Conservation (phyloP, 2,113 vertebrate species). For the Salvelinus alpinus region DNA sequence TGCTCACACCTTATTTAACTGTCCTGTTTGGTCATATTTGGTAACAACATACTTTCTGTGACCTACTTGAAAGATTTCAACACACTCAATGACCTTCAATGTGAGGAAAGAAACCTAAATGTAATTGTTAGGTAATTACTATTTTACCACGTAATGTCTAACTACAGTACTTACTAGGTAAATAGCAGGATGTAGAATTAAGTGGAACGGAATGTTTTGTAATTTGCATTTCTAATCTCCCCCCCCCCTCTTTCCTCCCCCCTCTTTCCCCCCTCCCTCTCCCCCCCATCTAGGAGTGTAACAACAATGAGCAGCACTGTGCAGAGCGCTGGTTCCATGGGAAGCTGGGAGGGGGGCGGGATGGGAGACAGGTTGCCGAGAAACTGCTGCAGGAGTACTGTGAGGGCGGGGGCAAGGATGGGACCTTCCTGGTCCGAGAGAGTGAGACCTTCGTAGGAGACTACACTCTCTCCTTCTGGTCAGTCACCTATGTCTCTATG, state of each 20-base stretch:
- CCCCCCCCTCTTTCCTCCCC: not conserved
- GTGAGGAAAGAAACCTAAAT: too few species aligned
- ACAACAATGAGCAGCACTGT: constrained; percentile 87
- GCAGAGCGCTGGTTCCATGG: constrained; percentile 87
- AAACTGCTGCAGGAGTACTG: constrained; percentile 86
- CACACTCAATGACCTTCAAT: too few species aligned
- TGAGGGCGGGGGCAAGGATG: constrained; percentile 83
- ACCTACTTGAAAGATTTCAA: too few species aligned
- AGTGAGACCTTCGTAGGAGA: constrained; percentile 88
- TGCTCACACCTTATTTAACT: too few species aligned
- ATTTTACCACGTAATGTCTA: too few species aligned
- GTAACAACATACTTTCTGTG: too few species aligned
- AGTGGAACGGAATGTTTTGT: too few species aligned
- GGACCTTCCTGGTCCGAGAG: constrained; percentile 85
- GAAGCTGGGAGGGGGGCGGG: constrained; percentile 82
- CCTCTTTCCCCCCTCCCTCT: not conserved
- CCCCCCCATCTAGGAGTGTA: constrained; percentile 73
- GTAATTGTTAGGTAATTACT: too few species aligned
- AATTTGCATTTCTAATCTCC: not conserved
- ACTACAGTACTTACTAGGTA: too few species aligned
- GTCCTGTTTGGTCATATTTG: too few species aligned
- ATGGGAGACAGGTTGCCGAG: constrained; percentile 84
- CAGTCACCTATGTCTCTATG: not conserved
- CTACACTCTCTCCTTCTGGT: constrained; percentile 90
- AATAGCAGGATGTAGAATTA: too few species aligned